Evolutionary conservation across 2,797 vertebrate genomes (phyloP).

Genomic region (Amblyopsis hoosieri): DNA sequence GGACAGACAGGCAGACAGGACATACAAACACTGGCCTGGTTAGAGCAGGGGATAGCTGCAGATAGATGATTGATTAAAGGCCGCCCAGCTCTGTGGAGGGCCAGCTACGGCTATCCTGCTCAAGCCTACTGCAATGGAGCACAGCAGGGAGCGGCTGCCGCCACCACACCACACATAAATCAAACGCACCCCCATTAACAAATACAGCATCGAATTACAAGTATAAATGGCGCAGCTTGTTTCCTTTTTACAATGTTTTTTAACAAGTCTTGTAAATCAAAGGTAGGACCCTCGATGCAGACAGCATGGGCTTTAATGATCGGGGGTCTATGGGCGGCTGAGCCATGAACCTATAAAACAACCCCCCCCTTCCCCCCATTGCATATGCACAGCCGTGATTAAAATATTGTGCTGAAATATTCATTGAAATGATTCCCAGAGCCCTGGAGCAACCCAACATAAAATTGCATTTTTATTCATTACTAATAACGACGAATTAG

Average conservation of each 20-base stretch:
- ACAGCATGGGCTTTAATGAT: constrained; percentile 93
- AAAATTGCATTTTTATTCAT: constrained; percentile 99
- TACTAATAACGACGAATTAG: constrained; percentile 99
- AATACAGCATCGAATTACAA: constrained; percentile 93
- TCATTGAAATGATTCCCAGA: constrained; percentile 96
- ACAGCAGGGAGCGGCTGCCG: constrained; percentile 65
- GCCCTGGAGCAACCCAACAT: constrained; percentile 88
- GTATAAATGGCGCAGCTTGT: constrained; percentile 90
- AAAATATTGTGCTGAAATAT: constrained; percentile 99
- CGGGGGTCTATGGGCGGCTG: constrained; percentile 81
- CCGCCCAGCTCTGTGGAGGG: constrained; percentile 43
- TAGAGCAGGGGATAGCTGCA: constrained; percentile 39
- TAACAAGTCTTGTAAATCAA: constrained; percentile 99
- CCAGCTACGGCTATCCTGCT: constrained; percentile 60
- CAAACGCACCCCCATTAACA: constrained; percentile 87
- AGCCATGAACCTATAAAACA: constrained; percentile 91
- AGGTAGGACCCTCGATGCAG: constrained; percentile 84
- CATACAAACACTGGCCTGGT: constrained; percentile 39
- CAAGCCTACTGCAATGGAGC: constrained; percentile 57
- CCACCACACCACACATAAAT: constrained; percentile 84
- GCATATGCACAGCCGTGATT: constrained; percentile 91
- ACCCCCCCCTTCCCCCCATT: constrained; percentile 63
- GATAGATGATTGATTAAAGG: constrained; percentile 49
- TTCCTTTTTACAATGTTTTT: constrained; percentile 90
- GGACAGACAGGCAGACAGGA: constrained; percentile 49